Base-by-base conservation (phyloP, 2,888 invertebrate genomes). In the Cryptus viduatorius region DNA sequence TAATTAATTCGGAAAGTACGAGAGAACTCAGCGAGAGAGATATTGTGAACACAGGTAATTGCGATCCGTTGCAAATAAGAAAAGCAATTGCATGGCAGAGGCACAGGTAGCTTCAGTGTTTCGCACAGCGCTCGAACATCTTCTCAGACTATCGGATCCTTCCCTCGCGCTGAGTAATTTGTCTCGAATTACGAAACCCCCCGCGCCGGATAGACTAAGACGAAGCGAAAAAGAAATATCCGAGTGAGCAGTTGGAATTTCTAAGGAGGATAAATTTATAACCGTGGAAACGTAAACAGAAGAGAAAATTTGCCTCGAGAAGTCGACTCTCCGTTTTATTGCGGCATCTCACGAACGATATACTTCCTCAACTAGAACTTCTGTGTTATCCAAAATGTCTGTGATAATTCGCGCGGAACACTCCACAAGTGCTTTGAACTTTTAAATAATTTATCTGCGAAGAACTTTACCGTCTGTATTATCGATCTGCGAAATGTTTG, bases 121-220 rank as follows among this genome's bases (percentile, higher is more conserved):
- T 72, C 72, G 65, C 12, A 16, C 16, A 19, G 53, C 19, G 10
- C 4, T n/a, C 50, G 56, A 56, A 64, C 72, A 16, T 72, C 8
- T 79, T 72, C 79, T 59, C 59, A n/a, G 16, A 48, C 46, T 59
- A 73, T 79, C 72, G 65, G 48, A 44, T 59, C 29, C 46, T 68
- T 16, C 29, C 59, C 19, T 37, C 59, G 42, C 59, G 42, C 42
- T 37, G 80, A 80, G 80, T 68, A 80, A 75, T 75, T 80, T 59
- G 68, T 80, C 80, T 75, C 68, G 75, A 75, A 80, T 80, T 75
- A 68, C 73, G 68, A 79, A 71, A 31, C 42, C 44, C 50, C 42
- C 37, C 14, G 31, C 65, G 19, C 48, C 48, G 46, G 24, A 24
- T 24, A 65, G 46, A 67, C 71, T 64, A 48, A 14, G 56, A 72